Conservation (phyloP, 2,888 invertebrate genomes). For the Scaptomyza reducta region DNA sequence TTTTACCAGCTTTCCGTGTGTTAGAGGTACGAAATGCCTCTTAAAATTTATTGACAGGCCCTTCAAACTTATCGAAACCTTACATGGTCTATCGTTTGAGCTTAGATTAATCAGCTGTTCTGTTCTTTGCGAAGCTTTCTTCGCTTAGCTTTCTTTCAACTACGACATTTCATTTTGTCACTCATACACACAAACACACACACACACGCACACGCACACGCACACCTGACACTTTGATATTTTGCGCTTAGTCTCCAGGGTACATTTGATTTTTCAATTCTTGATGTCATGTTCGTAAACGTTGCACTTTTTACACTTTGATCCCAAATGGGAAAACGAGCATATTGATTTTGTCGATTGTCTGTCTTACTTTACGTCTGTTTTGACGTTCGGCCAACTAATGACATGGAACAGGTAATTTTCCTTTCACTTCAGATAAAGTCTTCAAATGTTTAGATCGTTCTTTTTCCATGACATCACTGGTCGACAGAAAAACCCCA, state of each 20-base stretch:
- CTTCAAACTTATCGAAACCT: not conserved
- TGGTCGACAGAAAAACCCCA: conserved; percentile 10
- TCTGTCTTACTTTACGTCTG: not conserved
- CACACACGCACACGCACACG: no score
- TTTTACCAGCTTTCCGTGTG: no score
- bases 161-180: not conserved
- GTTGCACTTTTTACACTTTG: not conserved
- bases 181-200: not conserved
- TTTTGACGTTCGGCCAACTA: not conserved
- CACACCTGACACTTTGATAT: not conserved
- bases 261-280: not conserved
- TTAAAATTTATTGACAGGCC: no score
- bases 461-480: not conserved
- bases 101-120: not conserved
- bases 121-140: not conserved
- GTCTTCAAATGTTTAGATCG: not conserved
- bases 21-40: no score
- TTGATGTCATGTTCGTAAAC: not conserved
- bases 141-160: not conserved
- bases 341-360: conserved; percentile 1
- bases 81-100: not conserved
- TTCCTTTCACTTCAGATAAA: not conserved
- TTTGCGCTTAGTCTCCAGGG: not conserved
- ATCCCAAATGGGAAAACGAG: not conserved
- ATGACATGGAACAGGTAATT: not conserved